Conservation (phyloP, 2,888 invertebrate species). For the Ophonus ardosiacus region DNA sequence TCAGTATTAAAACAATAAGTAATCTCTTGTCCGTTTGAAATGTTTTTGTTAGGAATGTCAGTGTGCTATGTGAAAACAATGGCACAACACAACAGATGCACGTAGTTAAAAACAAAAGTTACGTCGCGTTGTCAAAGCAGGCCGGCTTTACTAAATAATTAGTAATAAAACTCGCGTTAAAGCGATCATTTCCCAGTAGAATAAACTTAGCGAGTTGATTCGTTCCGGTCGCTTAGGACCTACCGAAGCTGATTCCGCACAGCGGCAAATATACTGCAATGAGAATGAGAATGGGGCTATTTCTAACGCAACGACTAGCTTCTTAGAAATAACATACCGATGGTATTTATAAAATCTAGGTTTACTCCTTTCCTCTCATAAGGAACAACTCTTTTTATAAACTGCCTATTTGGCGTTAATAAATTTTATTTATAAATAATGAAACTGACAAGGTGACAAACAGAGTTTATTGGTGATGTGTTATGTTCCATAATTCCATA, state of each 20-base stretch:
- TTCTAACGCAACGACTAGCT: neutral
- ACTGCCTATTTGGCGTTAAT: no score
- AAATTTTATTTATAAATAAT: no score
- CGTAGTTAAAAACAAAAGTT: conserved; percentile 32
- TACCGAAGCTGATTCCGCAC: neutral
- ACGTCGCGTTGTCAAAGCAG: neutral
- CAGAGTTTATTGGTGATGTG: no score
- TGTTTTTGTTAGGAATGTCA: neutral
- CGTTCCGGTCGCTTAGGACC: conserved; percentile 44
- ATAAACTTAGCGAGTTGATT: conserved; percentile 52
- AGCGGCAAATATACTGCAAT: neutral
- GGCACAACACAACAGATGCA: conserved; percentile 46
- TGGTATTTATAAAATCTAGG: no score
- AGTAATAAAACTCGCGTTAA: conserved; percentile 54
- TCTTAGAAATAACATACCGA: neutral
- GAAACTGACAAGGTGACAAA: no score
- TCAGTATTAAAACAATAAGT: no score
- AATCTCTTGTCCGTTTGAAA: no score
- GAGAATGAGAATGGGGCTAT: neutral
- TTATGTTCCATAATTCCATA: no score
- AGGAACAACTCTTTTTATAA: no score
- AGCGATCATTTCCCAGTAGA: conserved; percentile 59
- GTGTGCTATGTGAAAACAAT: conserved; percentile 12
- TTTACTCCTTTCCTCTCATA: no score
- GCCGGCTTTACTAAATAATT: conserved; percentile 56